phyloP scores from a whole-genome alignment of 1,140 invertebrate species.

The Zaprionus ghesquierei region DNA sequence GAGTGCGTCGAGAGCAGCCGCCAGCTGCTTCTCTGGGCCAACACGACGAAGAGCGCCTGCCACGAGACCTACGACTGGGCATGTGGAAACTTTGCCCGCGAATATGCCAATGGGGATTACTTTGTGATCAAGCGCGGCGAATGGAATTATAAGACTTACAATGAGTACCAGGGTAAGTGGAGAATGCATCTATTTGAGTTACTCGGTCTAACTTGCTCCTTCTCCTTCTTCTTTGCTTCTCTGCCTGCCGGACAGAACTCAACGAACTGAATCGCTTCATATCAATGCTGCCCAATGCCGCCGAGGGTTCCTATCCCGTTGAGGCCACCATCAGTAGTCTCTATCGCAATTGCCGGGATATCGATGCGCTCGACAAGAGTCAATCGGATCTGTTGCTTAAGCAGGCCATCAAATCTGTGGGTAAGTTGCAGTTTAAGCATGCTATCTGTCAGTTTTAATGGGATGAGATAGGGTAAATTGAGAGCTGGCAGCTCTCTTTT shows the following conservation, averaged over 20 bases:
- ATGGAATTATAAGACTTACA: slow-evolving; percentile 81
- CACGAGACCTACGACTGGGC: slow-evolving; percentile 80
- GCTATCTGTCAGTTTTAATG: no score
- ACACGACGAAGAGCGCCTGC: slow-evolving; percentile 72
- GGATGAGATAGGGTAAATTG: neutral
- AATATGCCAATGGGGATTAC: slow-evolving; percentile 70
- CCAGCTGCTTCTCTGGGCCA: slow-evolving; percentile 77
- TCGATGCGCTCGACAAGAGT: slow-evolving; percentile 75
- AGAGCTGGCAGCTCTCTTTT: no score
- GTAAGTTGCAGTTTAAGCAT: slow-evolving; percentile 62
- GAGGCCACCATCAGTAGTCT: slow-evolving; percentile 73
- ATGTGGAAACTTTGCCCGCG: slow-evolving; percentile 74
- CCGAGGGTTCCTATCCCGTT: slow-evolving; percentile 63
- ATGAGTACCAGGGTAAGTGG: slow-evolving; percentile 79
- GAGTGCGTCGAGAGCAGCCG: slow-evolving; percentile 78
- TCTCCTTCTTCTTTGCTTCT: neutral
- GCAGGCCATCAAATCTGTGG: slow-evolving; percentile 72
- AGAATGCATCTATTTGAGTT: neutral
- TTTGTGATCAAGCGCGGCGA: slow-evolving; percentile 80
- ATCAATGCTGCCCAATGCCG: slow-evolving; percentile 73
- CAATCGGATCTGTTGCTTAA: slow-evolving; percentile 73
- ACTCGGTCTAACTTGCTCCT: neutral
- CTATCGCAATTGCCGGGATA: slow-evolving; percentile 76
- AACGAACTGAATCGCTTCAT: slow-evolving; percentile 81
- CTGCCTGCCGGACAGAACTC: no score